Base-by-base conservation (phyloP, 2,113 vertebrate species). In the Phodopus roborovskii region DNA sequence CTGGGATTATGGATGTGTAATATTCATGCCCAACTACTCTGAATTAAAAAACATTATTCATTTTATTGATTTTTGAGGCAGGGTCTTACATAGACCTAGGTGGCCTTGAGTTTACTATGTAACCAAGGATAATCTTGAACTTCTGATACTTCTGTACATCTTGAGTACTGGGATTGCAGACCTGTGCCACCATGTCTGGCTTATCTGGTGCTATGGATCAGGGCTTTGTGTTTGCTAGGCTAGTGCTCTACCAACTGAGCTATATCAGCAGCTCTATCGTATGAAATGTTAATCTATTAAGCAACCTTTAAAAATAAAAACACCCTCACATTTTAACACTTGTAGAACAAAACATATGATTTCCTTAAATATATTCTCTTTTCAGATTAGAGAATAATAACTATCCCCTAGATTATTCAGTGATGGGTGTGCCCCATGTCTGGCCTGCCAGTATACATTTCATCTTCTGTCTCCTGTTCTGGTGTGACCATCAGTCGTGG, bases 221-320 rank as follows among this genome's bases (percentile, higher is more conserved):
- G 30, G 45, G 58, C 15, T n/a, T 83, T 11, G 81, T 36, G 26
- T 26, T 9, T 48, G 42, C 42, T 36, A 36, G 42, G 62, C 15
- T 50, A 68, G 62, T 10, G 33, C 4, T 45, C 62, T 85, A 3
- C 62, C 42, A 48, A 36, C 28, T 50, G 62, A 85, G 82, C 28
- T 66, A 12, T 17, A 36, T 1, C 15, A 2, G 28, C 62, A 85
- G 28, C 42, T 33, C 30, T 17, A 56, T 30, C 10, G 6, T 45
- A 45, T 16, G 3, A 15, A 70, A 50, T 30, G 28, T 56, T 58
- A 73, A 91, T 90, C n/a, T 19, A 73, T 73, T 33, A 90, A 53
- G 33, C 68, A 95, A 88, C 50, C 26, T 48, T 53, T 88, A 28
- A 88, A 92, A 94, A 45, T 84, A 62, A 70, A 90, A 94, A 58